Base-by-base conservation (phyloP, 2,113 vertebrate genomes). In the Aphelocoma coerulescens region DNA sequence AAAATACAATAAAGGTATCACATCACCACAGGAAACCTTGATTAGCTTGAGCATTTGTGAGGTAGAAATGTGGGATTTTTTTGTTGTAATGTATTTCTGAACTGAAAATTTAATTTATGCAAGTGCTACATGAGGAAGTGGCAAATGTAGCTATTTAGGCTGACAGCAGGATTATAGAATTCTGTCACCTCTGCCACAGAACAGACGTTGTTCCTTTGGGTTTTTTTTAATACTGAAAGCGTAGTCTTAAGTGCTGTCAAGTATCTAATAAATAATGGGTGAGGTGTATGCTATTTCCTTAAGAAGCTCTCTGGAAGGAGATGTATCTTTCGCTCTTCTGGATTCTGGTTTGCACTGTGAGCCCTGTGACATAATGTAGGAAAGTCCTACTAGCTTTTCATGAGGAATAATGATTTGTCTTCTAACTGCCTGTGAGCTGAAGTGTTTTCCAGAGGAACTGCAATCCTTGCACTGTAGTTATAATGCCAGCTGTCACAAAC, bases 251-350 rank as follows among this genome's bases (percentile, higher is more conserved):
- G 46, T 77, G 67, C 93, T 96, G 95, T 92, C 95, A 93, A 74
- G 88, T 94, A 79, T 41, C 95, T 96, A 94, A 96, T 96, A 90
- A 96, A 96, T 95, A 96, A 96, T 91, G 85, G 18, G 85, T 96
- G 95, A 95, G 95, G 90, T 11, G 22, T 33, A 20, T 67, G 55
- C 61, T 67, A 35, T 59, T 91, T 91, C 68, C n/a, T 43, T 41
- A 27, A 88, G 93, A 81, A 93, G 48, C 55, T 91, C 52, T 72
- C 24, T 86, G 61, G 43, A 77, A 88, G 27, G 65, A 80, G 72
- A 32, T 37, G 16, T 11, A 51, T 85, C 66, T 91, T 73, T 49
- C 69, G 37, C 59, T 88, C 39, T 73, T 52, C 65, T 71, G 44
- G 46, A 49, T 93, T 91, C 61, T 75, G 51, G 41, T 71, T 82